These are phyloP conservation scores for Dipodomys ordii DNA, from an alignment of 2,113 vertebrate species.

Conservation along the genomic window DNA sequence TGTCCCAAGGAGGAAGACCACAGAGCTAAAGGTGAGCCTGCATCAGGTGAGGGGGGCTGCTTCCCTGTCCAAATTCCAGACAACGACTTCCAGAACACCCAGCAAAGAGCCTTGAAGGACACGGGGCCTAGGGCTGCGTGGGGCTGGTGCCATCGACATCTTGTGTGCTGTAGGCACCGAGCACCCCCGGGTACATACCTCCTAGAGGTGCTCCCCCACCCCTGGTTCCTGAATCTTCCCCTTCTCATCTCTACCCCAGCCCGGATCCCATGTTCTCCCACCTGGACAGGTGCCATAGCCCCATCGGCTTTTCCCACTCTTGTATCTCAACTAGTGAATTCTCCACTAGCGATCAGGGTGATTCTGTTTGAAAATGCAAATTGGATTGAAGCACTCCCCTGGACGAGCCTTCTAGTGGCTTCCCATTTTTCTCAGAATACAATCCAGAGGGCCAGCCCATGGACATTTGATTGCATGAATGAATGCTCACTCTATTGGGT, in stretches of 20 bases:
- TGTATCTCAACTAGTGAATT: too few species aligned
- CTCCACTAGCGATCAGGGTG: background rate
- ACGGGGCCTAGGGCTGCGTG: background rate
- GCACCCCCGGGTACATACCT: background rate
- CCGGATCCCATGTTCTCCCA: background rate
- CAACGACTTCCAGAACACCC: background rate
- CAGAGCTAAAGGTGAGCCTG: conserved; percentile 94
- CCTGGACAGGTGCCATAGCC: accelerated
- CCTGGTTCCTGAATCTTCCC: background rate
- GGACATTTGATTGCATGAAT: background rate
- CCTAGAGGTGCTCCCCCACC: background rate
- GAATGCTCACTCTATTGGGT: background rate
- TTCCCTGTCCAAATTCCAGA: background rate
- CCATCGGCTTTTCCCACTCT: too few species aligned
- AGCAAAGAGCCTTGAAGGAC: background rate
- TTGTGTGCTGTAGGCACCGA: accelerated
- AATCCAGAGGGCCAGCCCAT: background rate
- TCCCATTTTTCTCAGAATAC: background rate
- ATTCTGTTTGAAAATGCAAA: background rate
- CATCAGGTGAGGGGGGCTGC: accelerated
- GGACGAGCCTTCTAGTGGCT: background rate
- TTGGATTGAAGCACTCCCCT: background rate
- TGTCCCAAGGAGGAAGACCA: conserved; percentile 99
- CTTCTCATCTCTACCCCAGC: background rate
- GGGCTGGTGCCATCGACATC: background rate